Evolutionary conservation across 2,797 vertebrate species (phyloP).

Genomic region (Peromyscus aztecus): DNA sequence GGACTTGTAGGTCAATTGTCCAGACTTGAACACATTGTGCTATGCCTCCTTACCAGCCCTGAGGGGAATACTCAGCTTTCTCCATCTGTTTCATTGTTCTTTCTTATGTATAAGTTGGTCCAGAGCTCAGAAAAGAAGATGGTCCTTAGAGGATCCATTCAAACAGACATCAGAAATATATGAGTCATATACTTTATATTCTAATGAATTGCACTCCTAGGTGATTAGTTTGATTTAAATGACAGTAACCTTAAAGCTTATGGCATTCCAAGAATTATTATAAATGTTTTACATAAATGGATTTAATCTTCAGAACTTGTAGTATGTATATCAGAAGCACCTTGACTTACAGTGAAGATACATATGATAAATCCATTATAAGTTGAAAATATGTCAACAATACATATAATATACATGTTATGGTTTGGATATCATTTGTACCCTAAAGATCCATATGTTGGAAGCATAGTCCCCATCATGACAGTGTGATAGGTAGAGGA

Average conservation of each 20-base stretch:
- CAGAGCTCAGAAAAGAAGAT: not conserved
- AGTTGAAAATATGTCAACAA: not conserved
- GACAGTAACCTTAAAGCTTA: not conserved
- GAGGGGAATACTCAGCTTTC: not conserved
- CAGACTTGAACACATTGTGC: not conserved
- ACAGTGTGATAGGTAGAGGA: not conserved
- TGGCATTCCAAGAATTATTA: not conserved
- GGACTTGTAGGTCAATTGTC: not conserved
- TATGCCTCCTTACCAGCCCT: not conserved
- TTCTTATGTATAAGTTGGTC: not conserved
- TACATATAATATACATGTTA: not conserved
- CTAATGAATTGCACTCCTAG: conserved; percentile 23
- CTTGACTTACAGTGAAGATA: not conserved
- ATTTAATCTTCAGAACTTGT: not conserved
- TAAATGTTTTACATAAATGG: conserved; percentile 1
- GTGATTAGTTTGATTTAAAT: not conserved
- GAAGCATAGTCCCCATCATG: not conserved
- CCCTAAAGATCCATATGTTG: not conserved
- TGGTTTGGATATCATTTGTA: not conserved
- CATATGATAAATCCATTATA: not conserved
- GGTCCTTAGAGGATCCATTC: not conserved
- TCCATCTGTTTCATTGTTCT: not conserved
- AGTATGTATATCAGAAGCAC: not conserved
- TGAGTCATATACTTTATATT: not conserved
- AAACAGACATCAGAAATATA: not conserved